A percentile compares a stretch with the other conserved stretches of the same genome.
Evolutionary conservation across 2,113 vertebrate species (phyloP).

Genomic region (Daphoenositta chrysoptera): DNA sequence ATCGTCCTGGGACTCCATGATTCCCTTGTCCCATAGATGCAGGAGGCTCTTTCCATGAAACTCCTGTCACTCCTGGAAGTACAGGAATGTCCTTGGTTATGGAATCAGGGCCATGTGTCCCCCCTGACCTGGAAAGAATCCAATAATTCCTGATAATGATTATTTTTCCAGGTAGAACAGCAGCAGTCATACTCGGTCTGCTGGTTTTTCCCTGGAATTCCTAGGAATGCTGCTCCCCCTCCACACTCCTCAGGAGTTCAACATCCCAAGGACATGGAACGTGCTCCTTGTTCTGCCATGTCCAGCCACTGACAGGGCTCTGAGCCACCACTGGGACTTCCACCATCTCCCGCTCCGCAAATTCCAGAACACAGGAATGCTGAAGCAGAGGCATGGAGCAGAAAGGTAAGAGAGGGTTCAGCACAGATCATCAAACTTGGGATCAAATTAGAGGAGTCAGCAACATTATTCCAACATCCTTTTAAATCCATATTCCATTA

Average conservation of each 20-base stretch:
- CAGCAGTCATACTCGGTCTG: accelerated
- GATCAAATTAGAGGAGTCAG: not conserved
- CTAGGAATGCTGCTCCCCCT: not conserved
- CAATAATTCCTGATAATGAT: accelerated
- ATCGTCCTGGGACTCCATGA: not conserved
- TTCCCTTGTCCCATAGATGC: accelerated
- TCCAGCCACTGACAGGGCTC: accelerated
- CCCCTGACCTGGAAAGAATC: not conserved
- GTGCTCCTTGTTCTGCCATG: not conserved
- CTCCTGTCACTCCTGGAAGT: not conserved
- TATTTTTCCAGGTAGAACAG: not conserved
- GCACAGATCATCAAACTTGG: not conserved
- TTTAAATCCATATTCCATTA: not conserved
- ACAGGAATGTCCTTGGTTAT: not conserved
- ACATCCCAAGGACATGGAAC: accelerated
- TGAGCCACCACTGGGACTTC: not conserved
- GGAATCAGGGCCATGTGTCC: accelerated
- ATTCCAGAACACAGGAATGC: not conserved
- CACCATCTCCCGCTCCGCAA: accelerated
- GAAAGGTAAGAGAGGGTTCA: not conserved
- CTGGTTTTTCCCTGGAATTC: not conserved
- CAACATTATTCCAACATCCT: not conserved
- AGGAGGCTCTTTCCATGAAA: not conserved
- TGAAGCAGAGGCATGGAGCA: not conserved
- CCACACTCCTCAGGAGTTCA: not conserved